Percentiles rank a stretch among this genome's conserved stretches.
These are phyloP conservation scores for Arctia plantaginis DNA, from an alignment of 2,888 invertebrate species.

Conservation along the genomic window DNA sequence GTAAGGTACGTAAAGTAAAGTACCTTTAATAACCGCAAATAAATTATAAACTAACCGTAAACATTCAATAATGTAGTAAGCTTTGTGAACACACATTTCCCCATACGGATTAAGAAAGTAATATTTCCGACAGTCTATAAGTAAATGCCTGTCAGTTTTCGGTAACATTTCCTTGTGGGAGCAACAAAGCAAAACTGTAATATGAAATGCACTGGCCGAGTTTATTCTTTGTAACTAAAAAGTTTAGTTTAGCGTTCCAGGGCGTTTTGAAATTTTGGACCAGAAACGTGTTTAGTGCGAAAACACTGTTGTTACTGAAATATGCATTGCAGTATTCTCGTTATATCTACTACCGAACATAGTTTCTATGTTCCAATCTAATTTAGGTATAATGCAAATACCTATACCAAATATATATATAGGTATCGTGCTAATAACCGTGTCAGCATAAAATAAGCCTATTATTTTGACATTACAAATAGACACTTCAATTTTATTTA, in stretches of 20 bases:
- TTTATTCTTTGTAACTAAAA: too few species aligned
- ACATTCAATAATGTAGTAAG: not conserved
- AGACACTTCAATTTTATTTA: too few species aligned
- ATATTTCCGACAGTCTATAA: not conserved
- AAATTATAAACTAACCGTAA: too few species aligned
- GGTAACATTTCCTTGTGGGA: conserved; percentile 21
- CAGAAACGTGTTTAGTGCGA: conserved; percentile 9
- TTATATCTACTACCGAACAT: not conserved
- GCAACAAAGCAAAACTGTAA: conserved; percentile 42
- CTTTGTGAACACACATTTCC: not conserved
- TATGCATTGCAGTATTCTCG: not conserved
- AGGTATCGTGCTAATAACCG: too few species aligned
- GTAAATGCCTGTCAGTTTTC: conserved; percentile 21
- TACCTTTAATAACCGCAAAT: too few species aligned
- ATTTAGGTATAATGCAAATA: too few species aligned
- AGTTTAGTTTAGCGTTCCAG: too few species aligned
- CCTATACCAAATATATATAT: too few species aligned
- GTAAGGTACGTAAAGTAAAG: too few species aligned
- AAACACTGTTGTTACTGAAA: not conserved
- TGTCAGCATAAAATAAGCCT: too few species aligned
- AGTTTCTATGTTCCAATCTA: not conserved
- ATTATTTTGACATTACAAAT: too few species aligned
- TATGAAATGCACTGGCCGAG: conserved; percentile 30
- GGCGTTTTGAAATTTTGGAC: conserved; percentile 23
- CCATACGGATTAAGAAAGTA: not conserved